Evolutionary conservation across 2,113 vertebrate species (phyloP).

Genomic region (Lagopus muta): DNA sequence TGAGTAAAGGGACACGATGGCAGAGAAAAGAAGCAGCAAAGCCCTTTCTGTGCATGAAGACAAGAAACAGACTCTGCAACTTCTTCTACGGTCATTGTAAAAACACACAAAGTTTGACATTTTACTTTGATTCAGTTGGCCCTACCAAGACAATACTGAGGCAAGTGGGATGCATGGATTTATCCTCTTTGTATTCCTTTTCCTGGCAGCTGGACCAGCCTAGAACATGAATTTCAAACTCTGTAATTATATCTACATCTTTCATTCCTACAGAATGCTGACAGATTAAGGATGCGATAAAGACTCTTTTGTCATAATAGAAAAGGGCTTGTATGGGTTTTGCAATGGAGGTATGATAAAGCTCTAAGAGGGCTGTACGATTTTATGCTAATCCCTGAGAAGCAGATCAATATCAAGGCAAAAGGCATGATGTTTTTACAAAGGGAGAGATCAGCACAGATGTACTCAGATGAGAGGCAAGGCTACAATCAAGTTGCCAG

Average conservation of each 20-base stretch:
- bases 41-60: neutral
- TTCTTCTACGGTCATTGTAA: neutral
- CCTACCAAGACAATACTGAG: neutral
- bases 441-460: neutral
- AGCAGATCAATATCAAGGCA: constrained; percentile 49
- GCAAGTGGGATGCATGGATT: neutral
- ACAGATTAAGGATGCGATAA: constrained; percentile 24
- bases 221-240: constrained; percentile 38
- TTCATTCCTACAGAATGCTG: constrained; percentile 37
- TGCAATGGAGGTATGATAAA: constrained; percentile 46
- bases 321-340: constrained; percentile 37
- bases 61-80: neutral
- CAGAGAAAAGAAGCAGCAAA: neutral
- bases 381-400: constrained; percentile 40
- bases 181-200: constrained; percentile 1
- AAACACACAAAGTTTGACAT: neutral
- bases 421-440: constrained; percentile 33
- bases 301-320: constrained; percentile 28
- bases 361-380: constrained; percentile 30
- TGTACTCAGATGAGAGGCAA: neutral
- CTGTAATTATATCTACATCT: constrained; percentile 29
- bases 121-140: neutral
- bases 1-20: rapidly evolving
- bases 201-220: neutral
- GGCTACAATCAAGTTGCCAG: constrained; percentile 10